These are phyloP conservation scores for Aplodontia rufa DNA, from an alignment of 2,113 vertebrate species.

Conservation along the genomic window DNA sequence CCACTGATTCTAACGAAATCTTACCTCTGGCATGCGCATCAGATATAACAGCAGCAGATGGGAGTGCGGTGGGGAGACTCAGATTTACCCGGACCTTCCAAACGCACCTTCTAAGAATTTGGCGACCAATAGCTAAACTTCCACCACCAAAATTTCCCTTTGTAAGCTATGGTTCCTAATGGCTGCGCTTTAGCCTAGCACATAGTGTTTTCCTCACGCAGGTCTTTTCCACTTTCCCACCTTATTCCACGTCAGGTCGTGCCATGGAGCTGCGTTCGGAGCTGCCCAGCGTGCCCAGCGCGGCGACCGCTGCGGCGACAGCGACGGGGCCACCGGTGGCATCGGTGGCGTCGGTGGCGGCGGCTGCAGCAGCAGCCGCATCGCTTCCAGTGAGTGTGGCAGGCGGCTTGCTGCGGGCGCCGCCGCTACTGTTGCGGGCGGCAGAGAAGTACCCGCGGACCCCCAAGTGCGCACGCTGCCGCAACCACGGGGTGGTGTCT, in stretches of 20 bases:
- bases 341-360: slow-evolving; percentile 78
- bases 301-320: slow-evolving; percentile 82
- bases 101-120: background rate
- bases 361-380: slow-evolving; percentile 81
- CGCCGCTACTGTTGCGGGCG: slow-evolving; percentile 92
- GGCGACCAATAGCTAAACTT: slow-evolving; percentile 12
- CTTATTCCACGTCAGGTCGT: slow-evolving; percentile 47
- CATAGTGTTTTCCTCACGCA: background rate
- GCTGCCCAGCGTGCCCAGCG: slow-evolving; percentile 87
- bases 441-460: slow-evolving; percentile 98
- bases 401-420: slow-evolving; percentile 90
- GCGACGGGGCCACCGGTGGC: slow-evolving; percentile 86
- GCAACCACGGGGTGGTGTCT: slow-evolving; percentile 98
- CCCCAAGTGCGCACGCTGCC: slow-evolving; percentile 97
- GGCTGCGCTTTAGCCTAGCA: background rate
- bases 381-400: slow-evolving; percentile 95
- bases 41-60: background rate
- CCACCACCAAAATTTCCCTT: background rate
- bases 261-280: slow-evolving; percentile 95
- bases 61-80: background rate
- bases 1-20: slow-evolving; percentile 47
- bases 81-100: background rate
- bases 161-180: background rate
- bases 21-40: background rate
- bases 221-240: background rate